These are phyloP conservation scores for Drosophila mettleri DNA, from an alignment of 2,888 invertebrate species.

Conservation along the genomic window DNA sequence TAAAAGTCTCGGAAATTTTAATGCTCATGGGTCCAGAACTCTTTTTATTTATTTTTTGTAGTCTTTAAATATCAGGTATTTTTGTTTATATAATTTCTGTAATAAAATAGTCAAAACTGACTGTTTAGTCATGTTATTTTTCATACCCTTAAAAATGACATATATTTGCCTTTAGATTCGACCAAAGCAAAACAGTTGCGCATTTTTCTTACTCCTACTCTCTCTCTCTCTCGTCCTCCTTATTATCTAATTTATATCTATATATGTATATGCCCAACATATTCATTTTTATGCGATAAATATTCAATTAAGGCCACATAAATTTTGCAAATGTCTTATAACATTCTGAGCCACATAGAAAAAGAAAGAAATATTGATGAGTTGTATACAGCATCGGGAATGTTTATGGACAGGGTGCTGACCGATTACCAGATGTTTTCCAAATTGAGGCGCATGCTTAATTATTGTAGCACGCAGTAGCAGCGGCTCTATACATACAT, in stretches of 20 bases:
- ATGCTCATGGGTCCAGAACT: no score
- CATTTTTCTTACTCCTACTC: no score
- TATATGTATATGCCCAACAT: background rate
- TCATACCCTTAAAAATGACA: no score
- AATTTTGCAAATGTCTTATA: conserved; percentile 3
- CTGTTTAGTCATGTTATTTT: no score
- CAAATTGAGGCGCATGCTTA: conserved; percentile 37
- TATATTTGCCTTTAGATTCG: no score
- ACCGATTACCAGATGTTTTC: conserved; percentile 71
- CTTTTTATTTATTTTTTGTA: no score
- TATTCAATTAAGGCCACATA: background rate
- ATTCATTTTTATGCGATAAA: background rate
- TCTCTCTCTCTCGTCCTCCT: background rate
- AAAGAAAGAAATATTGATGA: background rate
- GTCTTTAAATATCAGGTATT: no score
- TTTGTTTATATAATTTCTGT: no score
- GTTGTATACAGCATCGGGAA: background rate
- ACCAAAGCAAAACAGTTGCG: no score
- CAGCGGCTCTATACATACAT: background rate
- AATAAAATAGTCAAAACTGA: no score
- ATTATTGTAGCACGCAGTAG: conserved; percentile 7
- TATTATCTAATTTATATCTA: background rate
- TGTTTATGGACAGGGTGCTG: conserved; percentile 32
- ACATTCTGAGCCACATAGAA: background rate
- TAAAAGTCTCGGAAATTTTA: no score